These are phyloP conservation scores for Aegotheles bennettii DNA, from an alignment of 2,113 vertebrate species.

Conservation along the genomic window DNA sequence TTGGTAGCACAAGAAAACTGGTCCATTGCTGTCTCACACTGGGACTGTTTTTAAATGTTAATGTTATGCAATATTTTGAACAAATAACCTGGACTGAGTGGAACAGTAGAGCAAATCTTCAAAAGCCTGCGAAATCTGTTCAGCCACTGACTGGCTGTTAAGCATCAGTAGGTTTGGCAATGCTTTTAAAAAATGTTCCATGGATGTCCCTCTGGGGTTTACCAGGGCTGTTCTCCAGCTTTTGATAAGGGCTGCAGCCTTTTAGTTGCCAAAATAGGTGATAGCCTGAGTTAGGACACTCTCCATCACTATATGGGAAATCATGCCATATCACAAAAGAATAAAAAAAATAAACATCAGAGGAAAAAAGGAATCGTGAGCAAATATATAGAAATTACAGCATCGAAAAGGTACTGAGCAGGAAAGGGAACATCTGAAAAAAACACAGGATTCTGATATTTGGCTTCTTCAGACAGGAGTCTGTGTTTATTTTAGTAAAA, in stretches of 20 bases:
- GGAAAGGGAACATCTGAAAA: background rate
- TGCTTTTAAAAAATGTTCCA: background rate
- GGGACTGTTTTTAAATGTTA: background rate
- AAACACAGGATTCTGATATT: background rate
- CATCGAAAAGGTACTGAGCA: background rate
- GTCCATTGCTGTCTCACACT: background rate
- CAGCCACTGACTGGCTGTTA: background rate
- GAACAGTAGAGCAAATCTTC: background rate
- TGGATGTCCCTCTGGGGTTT: accelerated
- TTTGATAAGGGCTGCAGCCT: background rate
- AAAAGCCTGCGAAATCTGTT: background rate
- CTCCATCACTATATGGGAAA: background rate
- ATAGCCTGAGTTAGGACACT: background rate
- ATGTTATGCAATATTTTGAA: background rate
- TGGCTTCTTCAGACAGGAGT: background rate
- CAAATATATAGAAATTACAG: background rate
- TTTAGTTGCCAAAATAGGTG: background rate
- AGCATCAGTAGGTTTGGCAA: background rate
- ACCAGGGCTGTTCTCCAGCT: background rate
- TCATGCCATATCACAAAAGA: background rate
- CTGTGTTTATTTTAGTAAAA: background rate
- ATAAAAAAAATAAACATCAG: background rate
- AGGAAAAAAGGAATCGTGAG: background rate
- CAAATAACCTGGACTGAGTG: background rate
- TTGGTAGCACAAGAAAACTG: background rate